These are phyloP conservation scores for Bradypodion pumilum DNA, from an alignment of 2,797 vertebrate species.

Conservation along the genomic window DNA sequence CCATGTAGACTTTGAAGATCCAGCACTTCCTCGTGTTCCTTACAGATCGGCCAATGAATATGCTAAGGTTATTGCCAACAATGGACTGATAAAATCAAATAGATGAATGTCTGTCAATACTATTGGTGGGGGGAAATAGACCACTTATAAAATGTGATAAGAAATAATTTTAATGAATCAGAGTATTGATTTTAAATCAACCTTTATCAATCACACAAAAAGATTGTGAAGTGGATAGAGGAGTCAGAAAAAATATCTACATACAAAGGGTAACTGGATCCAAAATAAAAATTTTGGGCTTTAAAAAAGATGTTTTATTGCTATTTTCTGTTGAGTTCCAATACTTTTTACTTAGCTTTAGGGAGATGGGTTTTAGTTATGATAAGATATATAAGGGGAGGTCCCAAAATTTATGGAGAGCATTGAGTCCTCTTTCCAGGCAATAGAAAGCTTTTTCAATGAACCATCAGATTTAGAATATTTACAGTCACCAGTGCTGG, in stretches of 20 bases:
- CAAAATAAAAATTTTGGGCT: not conserved
- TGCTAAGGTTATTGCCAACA: conserved; percentile 75
- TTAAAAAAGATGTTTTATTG: not conserved
- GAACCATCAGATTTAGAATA: not conserved
- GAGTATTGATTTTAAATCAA: not conserved
- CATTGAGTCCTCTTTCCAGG: not conserved
- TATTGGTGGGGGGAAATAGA: no score
- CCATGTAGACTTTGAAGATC: conserved; percentile 80
- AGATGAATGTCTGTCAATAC: not conserved
- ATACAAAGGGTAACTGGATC: not conserved
- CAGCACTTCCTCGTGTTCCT: conserved; percentile 67
- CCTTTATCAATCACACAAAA: not conserved
- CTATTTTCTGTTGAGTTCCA: not conserved
- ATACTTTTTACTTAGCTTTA: not conserved
- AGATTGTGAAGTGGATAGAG: not conserved
- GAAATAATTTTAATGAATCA: not conserved
- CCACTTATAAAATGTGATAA: not conserved
- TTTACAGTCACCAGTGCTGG: not conserved
- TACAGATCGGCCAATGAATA: conserved; percentile 83
- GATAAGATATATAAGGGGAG: not conserved
- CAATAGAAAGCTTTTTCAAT: not conserved
- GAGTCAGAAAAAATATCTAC: not conserved
- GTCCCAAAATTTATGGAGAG: not conserved
- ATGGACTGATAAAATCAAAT: conserved; percentile 46
- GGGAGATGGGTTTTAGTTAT: not conserved